Evolutionary conservation across 2,797 vertebrate species (phyloP).

Genomic region (Macroramphosus scolopax): DNA sequence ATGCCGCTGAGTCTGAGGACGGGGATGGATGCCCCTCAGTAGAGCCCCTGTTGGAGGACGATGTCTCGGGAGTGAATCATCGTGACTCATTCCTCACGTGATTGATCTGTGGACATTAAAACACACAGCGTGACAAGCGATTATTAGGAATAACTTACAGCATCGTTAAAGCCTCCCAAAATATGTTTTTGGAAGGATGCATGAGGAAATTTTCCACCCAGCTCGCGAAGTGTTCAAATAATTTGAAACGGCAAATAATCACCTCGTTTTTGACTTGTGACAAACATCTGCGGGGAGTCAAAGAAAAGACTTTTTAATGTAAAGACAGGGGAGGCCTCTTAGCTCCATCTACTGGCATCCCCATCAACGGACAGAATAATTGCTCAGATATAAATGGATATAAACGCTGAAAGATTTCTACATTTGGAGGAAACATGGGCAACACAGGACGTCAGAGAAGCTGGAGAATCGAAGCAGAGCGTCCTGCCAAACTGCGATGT

Average conservation of each 20-base stretch:
- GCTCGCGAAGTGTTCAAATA: neutral
- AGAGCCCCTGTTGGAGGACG: constrained; percentile 7
- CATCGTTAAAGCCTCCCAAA: neutral
- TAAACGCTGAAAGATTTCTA: too few relatives aligned
- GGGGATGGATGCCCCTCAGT: neutral
- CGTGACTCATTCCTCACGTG: neutral
- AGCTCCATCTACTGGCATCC: constrained; percentile 60
- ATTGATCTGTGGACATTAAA: neutral
- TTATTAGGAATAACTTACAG: constrained; percentile 1
- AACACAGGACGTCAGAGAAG: too few relatives aligned
- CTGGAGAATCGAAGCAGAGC: constrained; percentile 5
- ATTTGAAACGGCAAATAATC: neutral
- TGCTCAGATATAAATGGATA: too few relatives aligned
- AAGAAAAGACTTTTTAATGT: too few relatives aligned
- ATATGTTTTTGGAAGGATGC: constrained; percentile 1
- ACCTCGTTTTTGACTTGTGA: neutral
- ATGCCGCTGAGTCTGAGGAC: constrained; percentile 13
- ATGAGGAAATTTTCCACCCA: constrained; percentile 2
- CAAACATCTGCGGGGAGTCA: too few relatives aligned
- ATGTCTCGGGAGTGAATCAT: constrained; percentile 8
- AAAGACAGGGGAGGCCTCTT: constrained; percentile 31
- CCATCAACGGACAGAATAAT: constrained; percentile 1
- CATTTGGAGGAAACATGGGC: too few relatives aligned
- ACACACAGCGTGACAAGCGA: neutral
- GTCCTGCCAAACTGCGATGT: constrained; percentile 9